Evolutionary conservation across 2,888 invertebrate genomes (phyloP).

Genomic region (Agonum fuliginosum): DNA sequence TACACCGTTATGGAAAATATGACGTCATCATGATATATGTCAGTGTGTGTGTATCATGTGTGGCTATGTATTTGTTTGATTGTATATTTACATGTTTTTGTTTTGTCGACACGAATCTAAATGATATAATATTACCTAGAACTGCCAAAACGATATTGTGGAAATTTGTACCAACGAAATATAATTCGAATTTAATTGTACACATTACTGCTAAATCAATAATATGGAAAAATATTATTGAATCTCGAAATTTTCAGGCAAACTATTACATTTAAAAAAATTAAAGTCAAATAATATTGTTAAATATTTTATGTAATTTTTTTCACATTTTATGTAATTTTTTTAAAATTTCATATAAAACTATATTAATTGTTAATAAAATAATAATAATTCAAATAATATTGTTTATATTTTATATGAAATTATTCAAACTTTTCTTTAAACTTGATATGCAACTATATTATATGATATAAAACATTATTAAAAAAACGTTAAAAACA

Average conservation of each 20-base stretch:
- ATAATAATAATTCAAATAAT: background rate
- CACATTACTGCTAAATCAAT: too few species aligned
- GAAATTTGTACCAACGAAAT: slow-evolving; percentile 15
- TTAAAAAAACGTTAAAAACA: too few species aligned
- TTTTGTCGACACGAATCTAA: slow-evolving; percentile 6
- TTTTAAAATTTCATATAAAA: background rate
- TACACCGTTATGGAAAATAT: slow-evolving; percentile 35
- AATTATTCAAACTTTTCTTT: too few species aligned
- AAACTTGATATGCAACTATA: too few species aligned
- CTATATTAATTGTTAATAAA: background rate
- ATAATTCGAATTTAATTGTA: background rate
- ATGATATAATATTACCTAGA: slow-evolving; percentile 1
- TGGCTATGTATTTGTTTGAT: slow-evolving; percentile 1
- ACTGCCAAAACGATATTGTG: background rate
- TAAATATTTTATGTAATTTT: background rate
- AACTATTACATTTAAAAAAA: too few species aligned
- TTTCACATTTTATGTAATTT: background rate
- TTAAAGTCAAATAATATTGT: too few species aligned
- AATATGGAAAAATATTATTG: too few species aligned
- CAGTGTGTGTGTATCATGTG: background rate
- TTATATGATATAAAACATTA: too few species aligned
- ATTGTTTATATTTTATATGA: slow-evolving; percentile 5
- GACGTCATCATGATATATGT: slow-evolving; percentile 14
- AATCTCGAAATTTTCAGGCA: too few species aligned
- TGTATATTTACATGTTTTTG: slow-evolving; percentile 36